A percentile compares a stretch with the other conserved stretches of the same genome.
Evolutionary conservation across 1,140 invertebrate species (phyloP).

Genomic region (Metopolophium dirhodum): DNA sequence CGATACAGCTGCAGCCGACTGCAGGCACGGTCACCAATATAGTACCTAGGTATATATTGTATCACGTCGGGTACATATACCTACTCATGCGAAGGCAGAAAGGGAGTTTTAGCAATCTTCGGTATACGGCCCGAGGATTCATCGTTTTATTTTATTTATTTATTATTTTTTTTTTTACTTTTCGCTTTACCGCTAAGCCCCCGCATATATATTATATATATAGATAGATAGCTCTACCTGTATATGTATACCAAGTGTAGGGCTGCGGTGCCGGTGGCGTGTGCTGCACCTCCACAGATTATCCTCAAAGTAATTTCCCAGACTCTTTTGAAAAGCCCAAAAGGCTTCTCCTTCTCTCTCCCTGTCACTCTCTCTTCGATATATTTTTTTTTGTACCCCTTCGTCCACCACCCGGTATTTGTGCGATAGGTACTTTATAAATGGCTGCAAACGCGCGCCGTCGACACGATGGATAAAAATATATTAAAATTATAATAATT

Average conservation of each 20-base stretch:
- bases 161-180: slow-evolving; percentile 31
- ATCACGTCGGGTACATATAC: not conserved
- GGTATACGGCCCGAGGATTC: not conserved
- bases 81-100: not conserved
- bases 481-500: not conserved
- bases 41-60: too few species aligned
- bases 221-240: too few species aligned
- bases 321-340: slow-evolving; percentile 40
- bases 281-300: slow-evolving; percentile 30
- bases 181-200: slow-evolving; percentile 18
- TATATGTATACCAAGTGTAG: not conserved
- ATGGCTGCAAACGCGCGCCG: not conserved
- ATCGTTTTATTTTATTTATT: not conserved
- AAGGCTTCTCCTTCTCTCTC: not conserved
- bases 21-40: not conserved
- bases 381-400: not conserved
- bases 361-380: not conserved
- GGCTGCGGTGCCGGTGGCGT: not conserved
- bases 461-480: not conserved
- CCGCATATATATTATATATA: not conserved
- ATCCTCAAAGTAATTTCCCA: slow-evolving; percentile 51
- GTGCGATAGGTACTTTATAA: not conserved
- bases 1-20: not conserved
- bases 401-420: not conserved
- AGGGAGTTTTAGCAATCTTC: slow-evolving; percentile 4